phyloP scores from a whole-genome alignment of 2,888 invertebrate genomes.

The Aromia moschata region DNA sequence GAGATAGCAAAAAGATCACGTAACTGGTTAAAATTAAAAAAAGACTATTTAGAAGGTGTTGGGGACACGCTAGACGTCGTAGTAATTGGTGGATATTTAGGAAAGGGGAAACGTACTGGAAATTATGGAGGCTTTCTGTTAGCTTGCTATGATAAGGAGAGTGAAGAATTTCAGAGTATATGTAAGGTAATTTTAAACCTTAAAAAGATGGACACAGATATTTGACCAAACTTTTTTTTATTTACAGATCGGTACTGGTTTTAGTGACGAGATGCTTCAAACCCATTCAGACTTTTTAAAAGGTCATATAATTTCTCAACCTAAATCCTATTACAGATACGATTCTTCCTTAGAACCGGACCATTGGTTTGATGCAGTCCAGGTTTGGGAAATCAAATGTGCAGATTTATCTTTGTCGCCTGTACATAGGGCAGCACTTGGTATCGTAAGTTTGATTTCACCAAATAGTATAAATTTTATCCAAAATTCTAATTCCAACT shows the following conservation, averaged over 20 bases:
- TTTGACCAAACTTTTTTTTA: background rate
- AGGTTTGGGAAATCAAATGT: conserved; percentile 81
- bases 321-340: conserved; percentile 83
- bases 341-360: conserved; percentile 81
- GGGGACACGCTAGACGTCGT: conserved; percentile 97
- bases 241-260: conserved; percentile 88
- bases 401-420: conserved; percentile 98
- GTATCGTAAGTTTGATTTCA: conserved; percentile 71
- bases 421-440: conserved; percentile 87
- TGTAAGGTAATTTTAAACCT: conserved; percentile 75
- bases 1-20: conserved; percentile 95
- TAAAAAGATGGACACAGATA: background rate
- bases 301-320: conserved; percentile 75
- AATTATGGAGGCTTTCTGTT: conserved; percentile 94
- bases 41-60: conserved; percentile 96
- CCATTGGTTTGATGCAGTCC: conserved; percentile 86
- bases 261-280: conserved; percentile 89
- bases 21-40: conserved; percentile 96
- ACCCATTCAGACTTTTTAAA: conserved; percentile 80
- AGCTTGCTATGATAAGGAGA: conserved; percentile 89
- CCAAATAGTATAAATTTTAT: conserved; percentile 27
- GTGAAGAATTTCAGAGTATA: conserved; percentile 92
- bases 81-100: conserved; percentile 93
- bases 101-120: conserved; percentile 93
- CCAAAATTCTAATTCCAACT: conserved; percentile 10